phyloP scores from a whole-genome alignment of 2,113 vertebrate species.

The Centropus unirufus region DNA sequence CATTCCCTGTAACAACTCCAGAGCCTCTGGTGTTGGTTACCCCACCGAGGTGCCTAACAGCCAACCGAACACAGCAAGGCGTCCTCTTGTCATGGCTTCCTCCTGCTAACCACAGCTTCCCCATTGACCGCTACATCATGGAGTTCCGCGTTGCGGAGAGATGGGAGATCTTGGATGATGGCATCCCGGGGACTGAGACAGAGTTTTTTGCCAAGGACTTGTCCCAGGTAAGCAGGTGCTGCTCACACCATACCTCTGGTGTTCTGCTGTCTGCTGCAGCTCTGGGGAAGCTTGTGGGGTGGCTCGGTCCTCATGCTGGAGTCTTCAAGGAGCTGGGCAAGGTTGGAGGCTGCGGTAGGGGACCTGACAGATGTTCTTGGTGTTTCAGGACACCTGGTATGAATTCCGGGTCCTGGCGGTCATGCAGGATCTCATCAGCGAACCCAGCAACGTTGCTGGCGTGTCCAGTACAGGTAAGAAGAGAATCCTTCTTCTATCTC shows the following conservation, averaged over 20 bases:
- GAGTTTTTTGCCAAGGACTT: constrained; percentile 97
- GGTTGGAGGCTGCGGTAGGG: background rate
- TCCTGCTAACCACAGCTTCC: constrained; percentile 95
- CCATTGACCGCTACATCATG: constrained; percentile 94
- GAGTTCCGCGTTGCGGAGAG: constrained; percentile 94
- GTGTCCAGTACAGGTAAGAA: constrained; percentile 94
- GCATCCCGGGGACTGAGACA: constrained; percentile 87
- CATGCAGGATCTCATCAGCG: constrained; percentile 99
- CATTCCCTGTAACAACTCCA: constrained; percentile 96
- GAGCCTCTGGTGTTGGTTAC: constrained; percentile 99
- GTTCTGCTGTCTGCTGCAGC: background rate
- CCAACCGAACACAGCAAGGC: constrained; percentile 98
- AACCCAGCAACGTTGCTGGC: constrained; percentile 97
- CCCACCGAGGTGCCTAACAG: constrained; percentile 99
- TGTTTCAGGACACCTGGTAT: constrained; percentile 94
- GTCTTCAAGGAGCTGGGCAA: background rate
- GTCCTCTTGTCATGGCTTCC: constrained; percentile 98
- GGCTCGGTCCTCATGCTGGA: fast-evolving
- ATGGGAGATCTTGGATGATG: constrained; percentile 94
- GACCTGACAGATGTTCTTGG: background rate
- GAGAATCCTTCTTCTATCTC: background rate
- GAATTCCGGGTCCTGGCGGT: constrained; percentile 97
- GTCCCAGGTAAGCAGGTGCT: constrained; percentile 83
- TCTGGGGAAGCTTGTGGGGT: background rate
- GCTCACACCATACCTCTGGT: fast-evolving